Evolutionary conservation across 2,797 vertebrate genomes (phyloP), one percentile per base, ranked within the genome.

Genomic region (Cryptoblepharus egeriae): DNA sequence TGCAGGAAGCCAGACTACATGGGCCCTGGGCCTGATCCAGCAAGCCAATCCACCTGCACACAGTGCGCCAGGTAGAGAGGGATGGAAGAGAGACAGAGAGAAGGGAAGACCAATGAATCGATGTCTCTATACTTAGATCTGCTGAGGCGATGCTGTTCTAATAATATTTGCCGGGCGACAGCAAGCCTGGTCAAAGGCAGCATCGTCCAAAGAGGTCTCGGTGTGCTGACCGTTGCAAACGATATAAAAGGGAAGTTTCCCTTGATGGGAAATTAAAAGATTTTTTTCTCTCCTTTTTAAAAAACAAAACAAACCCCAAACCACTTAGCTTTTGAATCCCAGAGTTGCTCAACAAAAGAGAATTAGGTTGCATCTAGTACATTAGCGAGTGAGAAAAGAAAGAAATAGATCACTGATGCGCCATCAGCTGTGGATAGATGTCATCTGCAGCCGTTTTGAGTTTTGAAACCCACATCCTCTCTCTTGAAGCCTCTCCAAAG

Each of bases 81-180:
- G 65, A 37, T 4, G 26, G 64, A 26, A n/a, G 12, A 37, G 61
- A n/a, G 49, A 49, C 12, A 13, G 10, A 45, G 7, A 57, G 24
- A 42, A 42, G 67, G 49, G 10, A 42, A 30, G 35, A 32, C 61
- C 18, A 55, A 32, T 28, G 71, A 75, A 81, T 81, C 71, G 18
- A 81, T 57, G 49, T 32, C 63, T 75, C 80, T 81, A 81, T 75
- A 81, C 80, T 81, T 81, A 81, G 80, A 75, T 75, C 30, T 81
- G 80, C 80, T 81, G 80, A 81, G 80, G 26, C 65, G 16, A n/a
- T 1, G n/a, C 32, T 70, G n/a, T 82, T 75, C 73, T 76, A 76
- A 82, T 69, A 69, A 69, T 76, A 82, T 76, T 69, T 60, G 9
- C 80, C 32, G 69, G 30, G 13, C 13, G 58, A 58, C 3, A 42